These are phyloP conservation scores for Temnothorax rugatulus DNA, from an alignment of 2,888 invertebrate genomes.

Conservation along the genomic window DNA sequence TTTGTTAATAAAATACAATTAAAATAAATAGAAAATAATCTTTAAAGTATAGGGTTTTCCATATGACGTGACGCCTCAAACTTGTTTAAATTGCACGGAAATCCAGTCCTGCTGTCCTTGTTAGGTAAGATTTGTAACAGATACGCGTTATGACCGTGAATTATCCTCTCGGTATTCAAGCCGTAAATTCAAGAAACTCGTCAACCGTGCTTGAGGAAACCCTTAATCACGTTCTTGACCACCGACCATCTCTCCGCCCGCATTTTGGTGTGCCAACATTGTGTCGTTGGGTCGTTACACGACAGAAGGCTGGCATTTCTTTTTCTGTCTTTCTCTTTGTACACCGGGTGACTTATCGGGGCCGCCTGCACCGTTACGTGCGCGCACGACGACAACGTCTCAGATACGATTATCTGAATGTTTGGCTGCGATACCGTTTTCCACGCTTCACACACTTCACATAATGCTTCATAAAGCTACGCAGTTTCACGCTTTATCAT, in stretches of 20 bases:
- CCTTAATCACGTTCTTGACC: constrained; percentile 68
- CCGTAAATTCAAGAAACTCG: constrained; percentile 39
- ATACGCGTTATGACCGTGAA: background rate
- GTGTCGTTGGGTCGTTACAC: constrained; percentile 46
- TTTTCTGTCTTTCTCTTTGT: constrained; percentile 31
- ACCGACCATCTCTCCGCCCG: constrained; percentile 51
- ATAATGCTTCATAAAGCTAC: background rate
- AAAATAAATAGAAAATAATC: constrained; percentile 13
- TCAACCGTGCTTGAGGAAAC: constrained; percentile 8
- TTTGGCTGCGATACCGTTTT: constrained; percentile 13
- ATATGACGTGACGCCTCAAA: background rate
- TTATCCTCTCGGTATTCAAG: background rate
- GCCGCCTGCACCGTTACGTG: constrained; percentile 38
- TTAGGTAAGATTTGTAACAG: background rate
- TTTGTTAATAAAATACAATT: background rate
- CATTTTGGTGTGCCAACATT: constrained; percentile 63
- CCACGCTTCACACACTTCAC: background rate
- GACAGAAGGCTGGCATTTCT: constrained; percentile 52
- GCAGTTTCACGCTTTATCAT: constrained; percentile 7
- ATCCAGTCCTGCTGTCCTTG: background rate
- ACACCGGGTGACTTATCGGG: constrained; percentile 54
- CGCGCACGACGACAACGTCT: constrained; percentile 21
- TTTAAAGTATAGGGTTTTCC: background rate
- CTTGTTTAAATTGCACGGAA: background rate
- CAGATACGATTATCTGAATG: constrained; percentile 43